These are phyloP conservation scores for Megathymus violae DNA, from an alignment of 1,140 invertebrate genomes.

Conservation along the genomic window DNA sequence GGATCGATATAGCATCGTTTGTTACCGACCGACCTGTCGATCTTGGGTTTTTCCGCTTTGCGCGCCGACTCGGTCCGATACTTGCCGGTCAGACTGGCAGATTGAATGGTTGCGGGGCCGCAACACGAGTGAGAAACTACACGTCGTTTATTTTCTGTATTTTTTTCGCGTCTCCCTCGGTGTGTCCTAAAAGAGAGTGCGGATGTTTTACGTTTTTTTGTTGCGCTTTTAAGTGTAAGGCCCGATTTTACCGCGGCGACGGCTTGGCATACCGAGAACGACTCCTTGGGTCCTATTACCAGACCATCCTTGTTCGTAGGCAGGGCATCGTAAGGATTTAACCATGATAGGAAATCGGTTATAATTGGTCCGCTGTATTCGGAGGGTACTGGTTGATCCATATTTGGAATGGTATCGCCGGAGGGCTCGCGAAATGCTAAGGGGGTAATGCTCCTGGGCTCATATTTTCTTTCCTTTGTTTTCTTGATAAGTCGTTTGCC, in stretches of 20 bases:
- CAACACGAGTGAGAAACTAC: conserved; percentile 73
- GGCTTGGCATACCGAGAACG: conserved; percentile 78
- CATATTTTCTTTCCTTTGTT: conserved; percentile 65
- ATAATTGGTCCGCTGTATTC: conserved; percentile 79
- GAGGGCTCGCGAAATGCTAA: conserved; percentile 51
- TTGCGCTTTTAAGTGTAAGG: conserved; percentile 62
- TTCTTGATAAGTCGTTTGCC: conserved; percentile 85
- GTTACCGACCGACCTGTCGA: conserved; percentile 80
- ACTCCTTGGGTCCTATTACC: conserved; percentile 63
- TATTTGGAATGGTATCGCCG: conserved; percentile 47
- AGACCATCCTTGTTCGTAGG: conserved; percentile 71
- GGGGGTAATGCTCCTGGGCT: conserved; percentile 53
- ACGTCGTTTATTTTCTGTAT: conserved; percentile 66
- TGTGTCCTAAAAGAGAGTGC: conserved; percentile 75
- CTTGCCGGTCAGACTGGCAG: conserved; percentile 53
- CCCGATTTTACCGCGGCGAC: conserved; percentile 78
- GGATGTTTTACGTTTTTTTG: conserved; percentile 82
- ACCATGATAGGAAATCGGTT: conserved; percentile 78
- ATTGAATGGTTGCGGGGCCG: conserved; percentile 57
- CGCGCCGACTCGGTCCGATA: conserved; percentile 75
- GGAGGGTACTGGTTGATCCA: conserved; percentile 61
- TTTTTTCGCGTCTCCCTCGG: conserved; percentile 79
- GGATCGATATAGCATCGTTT: conserved; percentile 83
- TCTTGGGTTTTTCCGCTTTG: conserved; percentile 61
- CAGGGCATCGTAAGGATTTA: conserved; percentile 74